Conservation (phyloP, 2,888 invertebrate genomes). For the Eugnorisma glareosa region DNA sequence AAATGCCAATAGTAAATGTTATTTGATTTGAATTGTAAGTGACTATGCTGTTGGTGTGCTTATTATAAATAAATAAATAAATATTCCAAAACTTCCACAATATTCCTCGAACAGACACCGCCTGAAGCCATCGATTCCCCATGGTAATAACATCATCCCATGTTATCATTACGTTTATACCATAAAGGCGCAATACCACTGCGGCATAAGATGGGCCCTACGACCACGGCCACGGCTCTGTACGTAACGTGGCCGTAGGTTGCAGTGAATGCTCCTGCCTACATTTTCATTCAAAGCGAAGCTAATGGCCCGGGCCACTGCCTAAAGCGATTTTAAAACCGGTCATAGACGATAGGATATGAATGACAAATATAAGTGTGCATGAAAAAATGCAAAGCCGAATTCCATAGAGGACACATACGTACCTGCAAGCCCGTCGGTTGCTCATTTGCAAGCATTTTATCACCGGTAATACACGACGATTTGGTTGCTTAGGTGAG, state of each 20-base stretch:
- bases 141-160: constrained; percentile 52
- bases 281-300: not conserved
- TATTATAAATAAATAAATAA: no score
- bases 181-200: not conserved
- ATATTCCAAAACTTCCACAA: not conserved
- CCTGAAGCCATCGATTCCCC: constrained; percentile 56
- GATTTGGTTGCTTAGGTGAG: not conserved
- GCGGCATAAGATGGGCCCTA: not conserved
- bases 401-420: not conserved
- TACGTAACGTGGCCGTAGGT: not conserved
- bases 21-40: no score
- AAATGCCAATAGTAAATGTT: no score
- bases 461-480: not conserved
- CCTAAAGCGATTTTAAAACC: not conserved
- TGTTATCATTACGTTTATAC: constrained; percentile 40
- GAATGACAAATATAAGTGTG: not conserved
- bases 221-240: not conserved
- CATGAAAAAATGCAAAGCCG: not conserved
- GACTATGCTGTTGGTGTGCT: no score
- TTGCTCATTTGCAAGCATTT: not conserved
- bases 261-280: not conserved
- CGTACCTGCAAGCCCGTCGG: not conserved
- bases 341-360: not conserved
- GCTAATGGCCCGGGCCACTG: not conserved
- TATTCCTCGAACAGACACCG: constrained; percentile 14